phyloP scores from a whole-genome alignment of 2,113 vertebrate genomes.

The Neofelis nebulosa region DNA sequence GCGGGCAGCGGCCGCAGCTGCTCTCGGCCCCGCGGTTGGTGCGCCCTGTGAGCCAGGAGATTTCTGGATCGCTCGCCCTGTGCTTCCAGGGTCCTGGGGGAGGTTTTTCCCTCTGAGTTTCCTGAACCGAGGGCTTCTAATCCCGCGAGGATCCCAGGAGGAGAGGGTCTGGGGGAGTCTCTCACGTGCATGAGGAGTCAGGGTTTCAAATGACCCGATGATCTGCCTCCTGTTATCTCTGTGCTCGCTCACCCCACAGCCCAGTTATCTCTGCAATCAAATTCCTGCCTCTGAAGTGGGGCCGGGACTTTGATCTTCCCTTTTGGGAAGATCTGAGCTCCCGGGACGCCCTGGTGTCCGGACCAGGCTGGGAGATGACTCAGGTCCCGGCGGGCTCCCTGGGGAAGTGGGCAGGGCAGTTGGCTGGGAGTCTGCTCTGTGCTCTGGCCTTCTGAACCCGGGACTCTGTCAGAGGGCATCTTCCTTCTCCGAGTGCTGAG shows the following conservation, averaged over 20 bases:
- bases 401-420: neutral
- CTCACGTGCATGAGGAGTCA: neutral
- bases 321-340: neutral
- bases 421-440: neutral
- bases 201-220: neutral
- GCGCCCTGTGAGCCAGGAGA: no score
- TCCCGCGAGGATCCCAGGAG: neutral
- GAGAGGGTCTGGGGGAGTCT: neutral
- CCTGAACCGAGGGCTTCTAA: neutral
- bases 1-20: no score
- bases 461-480: neutral
- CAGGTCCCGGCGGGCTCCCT: neutral
- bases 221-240: neutral
- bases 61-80: neutral
- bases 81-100: neutral
- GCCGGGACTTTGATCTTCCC: constrained; percentile 15
- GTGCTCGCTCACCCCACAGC: neutral
- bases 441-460: neutral
- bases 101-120: neutral
- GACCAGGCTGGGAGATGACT: neutral
- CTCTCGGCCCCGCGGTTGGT: no score
- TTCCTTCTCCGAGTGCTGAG: neutral
- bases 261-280: neutral
- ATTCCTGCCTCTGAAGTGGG: neutral
- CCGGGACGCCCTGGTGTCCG: neutral